A percentile compares a stretch with the other conserved stretches of the same genome.
phyloP scores from a whole-genome alignment of 2,797 vertebrate species.

The Hydrocynus forskahlii region DNA sequence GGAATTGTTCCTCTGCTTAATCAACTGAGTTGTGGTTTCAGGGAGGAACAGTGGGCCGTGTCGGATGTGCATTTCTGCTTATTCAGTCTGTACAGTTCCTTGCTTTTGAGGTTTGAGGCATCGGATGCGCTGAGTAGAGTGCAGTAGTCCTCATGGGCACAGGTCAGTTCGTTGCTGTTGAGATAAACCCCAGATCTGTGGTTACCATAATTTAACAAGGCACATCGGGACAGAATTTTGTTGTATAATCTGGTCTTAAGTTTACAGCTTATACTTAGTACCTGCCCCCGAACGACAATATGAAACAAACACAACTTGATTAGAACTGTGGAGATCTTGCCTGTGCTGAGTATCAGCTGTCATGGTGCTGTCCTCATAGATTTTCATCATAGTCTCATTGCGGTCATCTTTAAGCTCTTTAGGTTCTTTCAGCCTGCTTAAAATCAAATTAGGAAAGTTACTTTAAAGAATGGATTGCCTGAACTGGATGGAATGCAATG shows the following conservation, averaged over 20 bases:
- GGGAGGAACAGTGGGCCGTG: rapidly evolving
- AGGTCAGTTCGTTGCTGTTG: slow-evolving; percentile 59
- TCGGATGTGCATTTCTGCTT: slow-evolving; percentile 59
- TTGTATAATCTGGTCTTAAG: not conserved
- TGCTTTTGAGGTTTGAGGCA: slow-evolving; percentile 65
- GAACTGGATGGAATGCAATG: not conserved
- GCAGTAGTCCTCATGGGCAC: slow-evolving; percentile 58
- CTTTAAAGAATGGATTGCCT: not conserved
- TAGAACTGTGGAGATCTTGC: slow-evolving; percentile 57
- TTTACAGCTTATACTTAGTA: not conserved
- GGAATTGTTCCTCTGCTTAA: not conserved
- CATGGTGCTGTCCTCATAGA: slow-evolving; percentile 55
- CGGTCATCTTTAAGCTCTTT: slow-evolving; percentile 73
- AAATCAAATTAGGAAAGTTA: slow-evolving; percentile 9
- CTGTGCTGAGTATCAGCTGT: slow-evolving; percentile 57
- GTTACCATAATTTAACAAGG: not conserved
- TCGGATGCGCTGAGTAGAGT: slow-evolving; percentile 9
- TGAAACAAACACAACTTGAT: not conserved
- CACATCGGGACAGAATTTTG: not conserved
- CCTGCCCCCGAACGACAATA: not conserved
- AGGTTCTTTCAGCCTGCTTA: slow-evolving; percentile 76
- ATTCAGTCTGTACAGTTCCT: slow-evolving; percentile 64
- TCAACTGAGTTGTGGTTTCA: slow-evolving; percentile 54
- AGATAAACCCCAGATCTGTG: not conserved
- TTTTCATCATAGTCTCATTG: slow-evolving; percentile 66